Conservation (phyloP, 2,888 invertebrate species). For the Cybosia mesomella region DNA sequence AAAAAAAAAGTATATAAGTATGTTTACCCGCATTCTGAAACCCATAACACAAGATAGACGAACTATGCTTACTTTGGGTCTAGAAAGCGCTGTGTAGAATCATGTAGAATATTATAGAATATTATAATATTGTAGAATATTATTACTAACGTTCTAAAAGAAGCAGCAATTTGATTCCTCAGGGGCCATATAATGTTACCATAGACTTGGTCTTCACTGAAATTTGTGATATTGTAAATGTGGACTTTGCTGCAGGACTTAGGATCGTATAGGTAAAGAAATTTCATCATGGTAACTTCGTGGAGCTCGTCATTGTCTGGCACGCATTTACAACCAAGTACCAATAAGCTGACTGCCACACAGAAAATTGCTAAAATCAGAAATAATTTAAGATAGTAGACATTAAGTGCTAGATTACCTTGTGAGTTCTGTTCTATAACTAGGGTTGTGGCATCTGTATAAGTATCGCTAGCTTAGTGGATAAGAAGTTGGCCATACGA, state of each 20-base stretch:
- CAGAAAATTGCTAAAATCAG: slow-evolving; percentile 62
- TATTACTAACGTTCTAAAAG: slow-evolving; percentile 66
- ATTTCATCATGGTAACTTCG: slow-evolving; percentile 73
- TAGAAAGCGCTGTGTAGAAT: too few relatives aligned
- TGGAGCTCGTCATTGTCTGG: slow-evolving; percentile 65
- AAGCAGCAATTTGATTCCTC: slow-evolving; percentile 63
- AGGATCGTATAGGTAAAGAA: slow-evolving; percentile 78
- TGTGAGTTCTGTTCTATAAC: too few relatives aligned
- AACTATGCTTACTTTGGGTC: too few relatives aligned
- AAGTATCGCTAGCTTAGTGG: too few relatives aligned
- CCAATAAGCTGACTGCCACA: slow-evolving; percentile 67
- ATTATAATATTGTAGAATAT: too few relatives aligned
- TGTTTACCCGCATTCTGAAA: too few relatives aligned
- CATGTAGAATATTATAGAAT: too few relatives aligned
- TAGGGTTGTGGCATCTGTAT: not conserved
- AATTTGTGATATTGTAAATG: slow-evolving; percentile 71
- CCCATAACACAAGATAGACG: too few relatives aligned
- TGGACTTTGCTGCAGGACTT: slow-evolving; percentile 66
- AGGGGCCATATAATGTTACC: slow-evolving; percentile 70
- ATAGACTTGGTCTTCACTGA: slow-evolving; percentile 26
- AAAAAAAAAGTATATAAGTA: too few relatives aligned
- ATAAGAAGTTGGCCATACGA: too few relatives aligned
- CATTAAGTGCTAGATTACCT: not conserved
- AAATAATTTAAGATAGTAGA: too few relatives aligned
- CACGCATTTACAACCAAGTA: slow-evolving; percentile 63